Conservation (phyloP, 37 sponge, comb jelly and placozoan species). For the Bolinopsis microptera region DNA sequence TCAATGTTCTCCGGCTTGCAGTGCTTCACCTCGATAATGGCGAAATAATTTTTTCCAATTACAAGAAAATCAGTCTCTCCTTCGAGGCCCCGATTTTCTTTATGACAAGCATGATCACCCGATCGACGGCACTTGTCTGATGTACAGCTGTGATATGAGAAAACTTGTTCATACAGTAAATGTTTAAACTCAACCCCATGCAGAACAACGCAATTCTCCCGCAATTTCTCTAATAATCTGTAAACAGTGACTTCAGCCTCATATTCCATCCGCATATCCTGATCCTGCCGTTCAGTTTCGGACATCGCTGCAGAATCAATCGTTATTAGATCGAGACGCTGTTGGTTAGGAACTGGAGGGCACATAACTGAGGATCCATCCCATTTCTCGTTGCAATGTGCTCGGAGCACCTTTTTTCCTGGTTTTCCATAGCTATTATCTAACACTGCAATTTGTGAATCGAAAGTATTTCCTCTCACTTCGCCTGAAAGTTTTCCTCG, state of each 20-base stretch:
- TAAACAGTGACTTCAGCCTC: neutral
- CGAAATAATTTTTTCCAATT: neutral
- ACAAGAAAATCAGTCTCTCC: neutral
- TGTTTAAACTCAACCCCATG: neutral
- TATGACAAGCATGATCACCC: neutral
- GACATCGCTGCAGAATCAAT: neutral
- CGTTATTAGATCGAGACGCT: neutral
- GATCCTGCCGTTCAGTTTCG: neutral
- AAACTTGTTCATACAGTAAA: neutral
- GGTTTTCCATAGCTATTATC: too few relatives aligned
- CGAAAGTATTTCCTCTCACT: too few relatives aligned
- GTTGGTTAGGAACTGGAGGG: neutral
- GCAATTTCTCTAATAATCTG: neutral
- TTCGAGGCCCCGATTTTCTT: neutral
- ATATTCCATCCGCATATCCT: neutral
- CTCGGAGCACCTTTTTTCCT: neutral
- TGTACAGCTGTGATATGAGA: neutral
- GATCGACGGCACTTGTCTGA: neutral
- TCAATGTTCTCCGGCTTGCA: too few relatives aligned
- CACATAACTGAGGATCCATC: neutral
- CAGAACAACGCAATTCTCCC: neutral
- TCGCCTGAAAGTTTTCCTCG: too few relatives aligned
- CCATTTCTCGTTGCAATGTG: neutral
- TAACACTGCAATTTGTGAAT: too few relatives aligned
- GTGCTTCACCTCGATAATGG: neutral